A percentile compares a stretch with the other conserved stretches of the same genome.
Evolutionary conservation across 2,888 invertebrate genomes (phyloP).

Genomic region (Pyralis farinalis): DNA sequence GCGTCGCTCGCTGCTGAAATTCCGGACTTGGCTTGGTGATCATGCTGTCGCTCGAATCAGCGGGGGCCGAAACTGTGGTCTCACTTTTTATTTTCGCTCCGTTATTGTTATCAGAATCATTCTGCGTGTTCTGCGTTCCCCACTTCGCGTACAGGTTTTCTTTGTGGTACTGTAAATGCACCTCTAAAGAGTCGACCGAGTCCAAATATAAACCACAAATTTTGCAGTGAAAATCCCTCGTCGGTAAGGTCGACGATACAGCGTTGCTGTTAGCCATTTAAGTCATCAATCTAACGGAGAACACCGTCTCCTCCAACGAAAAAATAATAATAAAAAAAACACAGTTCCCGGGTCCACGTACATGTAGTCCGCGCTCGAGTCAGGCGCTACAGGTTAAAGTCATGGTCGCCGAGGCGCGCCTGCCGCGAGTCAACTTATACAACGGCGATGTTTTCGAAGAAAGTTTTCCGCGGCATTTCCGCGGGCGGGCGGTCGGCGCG

Average conservation of each 20-base stretch:
- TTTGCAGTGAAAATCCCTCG: slow-evolving; percentile 85
- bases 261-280: slow-evolving; percentile 79
- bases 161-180: slow-evolving; percentile 90
- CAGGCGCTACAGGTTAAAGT: slow-evolving; percentile 66
- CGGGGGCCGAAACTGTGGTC: slow-evolving; percentile 84
- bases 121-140: slow-evolving; percentile 81
- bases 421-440: slow-evolving; percentile 52
- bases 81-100: slow-evolving; percentile 80
- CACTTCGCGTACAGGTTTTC: slow-evolving; percentile 88
- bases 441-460: slow-evolving; percentile 61
- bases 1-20: slow-evolving; percentile 79
- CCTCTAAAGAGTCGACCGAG: slow-evolving; percentile 88
- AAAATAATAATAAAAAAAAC: slow-evolving; percentile 74
- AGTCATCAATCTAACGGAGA: slow-evolving; percentile 69
- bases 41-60: slow-evolving; percentile 87
- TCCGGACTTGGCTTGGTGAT: slow-evolving; percentile 83
- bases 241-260: slow-evolving; percentile 77
- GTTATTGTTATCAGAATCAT: slow-evolving; percentile 85
- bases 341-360: slow-evolving; percentile 60
- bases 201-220: slow-evolving; percentile 89
- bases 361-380: slow-evolving; percentile 63
- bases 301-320: slow-evolving; percentile 76
- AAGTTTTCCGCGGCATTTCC: slow-evolving; percentile 78
- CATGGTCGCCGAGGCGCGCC: slow-evolving; percentile 53
- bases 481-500: slow-evolving; percentile 56